phyloP scores from a whole-genome alignment of 1,140 invertebrate genomes.

The Lepidostoma basale region DNA sequence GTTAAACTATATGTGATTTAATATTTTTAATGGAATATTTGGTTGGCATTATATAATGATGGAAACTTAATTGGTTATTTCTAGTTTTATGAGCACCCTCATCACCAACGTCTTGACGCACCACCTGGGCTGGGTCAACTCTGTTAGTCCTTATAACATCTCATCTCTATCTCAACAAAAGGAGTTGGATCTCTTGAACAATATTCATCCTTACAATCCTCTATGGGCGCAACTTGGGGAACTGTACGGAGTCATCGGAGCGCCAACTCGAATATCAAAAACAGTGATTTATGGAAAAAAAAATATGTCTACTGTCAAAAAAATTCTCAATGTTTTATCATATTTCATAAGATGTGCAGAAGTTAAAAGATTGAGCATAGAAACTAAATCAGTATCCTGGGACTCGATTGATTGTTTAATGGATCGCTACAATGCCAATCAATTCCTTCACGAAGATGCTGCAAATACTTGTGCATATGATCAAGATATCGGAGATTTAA shows the following conservation, averaged over 20 bases:
- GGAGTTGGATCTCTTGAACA: slow-evolving; percentile 47
- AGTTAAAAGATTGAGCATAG: slow-evolving; percentile 56
- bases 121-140: slow-evolving; percentile 89
- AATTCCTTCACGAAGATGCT: background rate
- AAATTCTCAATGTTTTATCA: slow-evolving; percentile 72
- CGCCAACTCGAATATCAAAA: slow-evolving; percentile 73
- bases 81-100: slow-evolving; percentile 88
- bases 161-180: slow-evolving; percentile 45
- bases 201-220: slow-evolving; percentile 72
- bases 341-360: slow-evolving; percentile 85
- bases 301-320: slow-evolving; percentile 68
- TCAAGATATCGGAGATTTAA: slow-evolving; percentile 28
- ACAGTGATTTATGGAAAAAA: slow-evolving; percentile 79
- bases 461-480: background rate
- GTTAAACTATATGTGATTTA: slow-evolving; percentile 51
- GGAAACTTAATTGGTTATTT: slow-evolving; percentile 51
- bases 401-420: slow-evolving; percentile 36
- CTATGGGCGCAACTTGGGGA: slow-evolving; percentile 86
- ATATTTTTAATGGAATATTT: background rate
- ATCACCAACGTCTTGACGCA: slow-evolving; percentile 86
- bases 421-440: slow-evolving; percentile 24
- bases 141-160: slow-evolving; percentile 63
- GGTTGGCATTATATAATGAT: slow-evolving; percentile 8
- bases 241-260: slow-evolving; percentile 81
- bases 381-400: slow-evolving; percentile 31